Evolutionary conservation across 2,113 vertebrate genomes (phyloP).

Genomic region (Lamprologus speciosus): DNA sequence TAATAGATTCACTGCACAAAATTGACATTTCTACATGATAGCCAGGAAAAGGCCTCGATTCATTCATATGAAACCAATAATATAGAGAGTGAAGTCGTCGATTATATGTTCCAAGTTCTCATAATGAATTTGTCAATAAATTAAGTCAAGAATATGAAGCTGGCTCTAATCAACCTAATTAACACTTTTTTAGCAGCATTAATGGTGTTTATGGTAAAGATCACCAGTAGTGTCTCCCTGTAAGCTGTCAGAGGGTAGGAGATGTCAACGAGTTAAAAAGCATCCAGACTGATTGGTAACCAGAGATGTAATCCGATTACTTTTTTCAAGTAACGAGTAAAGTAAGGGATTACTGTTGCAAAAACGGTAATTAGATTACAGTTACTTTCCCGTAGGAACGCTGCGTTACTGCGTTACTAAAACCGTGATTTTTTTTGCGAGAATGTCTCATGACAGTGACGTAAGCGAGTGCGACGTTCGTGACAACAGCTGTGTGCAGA

Average conservation of each 20-base stretch:
- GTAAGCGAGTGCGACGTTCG: too few relatives aligned
- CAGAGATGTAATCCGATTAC: too few relatives aligned
- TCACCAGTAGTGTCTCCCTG: background rate
- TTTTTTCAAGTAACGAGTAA: too few relatives aligned
- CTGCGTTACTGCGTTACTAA: too few relatives aligned
- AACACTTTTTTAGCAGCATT: background rate
- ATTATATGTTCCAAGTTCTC: background rate
- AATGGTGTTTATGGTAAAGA: background rate
- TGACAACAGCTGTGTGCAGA: too few relatives aligned
- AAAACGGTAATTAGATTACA: accelerated
- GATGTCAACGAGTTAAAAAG: background rate
- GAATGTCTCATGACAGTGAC: too few relatives aligned
- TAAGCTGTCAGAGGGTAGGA: background rate
- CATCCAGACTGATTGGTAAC: background rate
- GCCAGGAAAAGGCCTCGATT: accelerated
- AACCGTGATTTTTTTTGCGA: too few relatives aligned
- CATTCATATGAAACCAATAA: background rate
- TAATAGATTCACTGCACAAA: background rate
- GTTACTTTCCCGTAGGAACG: too few relatives aligned
- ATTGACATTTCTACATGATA: accelerated
- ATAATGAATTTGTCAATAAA: background rate
- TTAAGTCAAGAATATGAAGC: background rate
- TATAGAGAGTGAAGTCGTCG: accelerated
- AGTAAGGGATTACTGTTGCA: too few relatives aligned
- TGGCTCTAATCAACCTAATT: background rate